phyloP scores from a whole-genome alignment of 2,113 vertebrate genomes.

The Podocnemis expansa region DNA sequence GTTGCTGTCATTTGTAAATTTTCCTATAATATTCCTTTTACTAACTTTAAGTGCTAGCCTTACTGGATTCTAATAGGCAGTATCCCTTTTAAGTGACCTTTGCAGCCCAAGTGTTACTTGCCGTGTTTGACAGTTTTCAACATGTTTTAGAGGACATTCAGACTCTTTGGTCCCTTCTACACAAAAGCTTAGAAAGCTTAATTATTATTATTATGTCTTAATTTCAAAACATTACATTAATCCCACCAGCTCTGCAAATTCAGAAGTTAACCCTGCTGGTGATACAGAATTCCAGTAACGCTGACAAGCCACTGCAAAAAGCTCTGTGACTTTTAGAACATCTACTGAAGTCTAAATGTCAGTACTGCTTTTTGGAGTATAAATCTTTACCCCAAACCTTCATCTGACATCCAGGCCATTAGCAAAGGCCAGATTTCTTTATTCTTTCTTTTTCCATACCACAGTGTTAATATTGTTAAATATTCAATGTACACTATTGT shows the following conservation, averaged over 20 bases:
- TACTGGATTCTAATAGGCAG: conserved; percentile 80
- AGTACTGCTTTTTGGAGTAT: conserved; percentile 1
- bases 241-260: conserved; percentile 31
- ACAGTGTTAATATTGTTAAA: conserved; percentile 79
- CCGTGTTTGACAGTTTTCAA: conserved; percentile 70
- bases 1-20: conserved; percentile 84
- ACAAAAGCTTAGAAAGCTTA: conserved; percentile 42
- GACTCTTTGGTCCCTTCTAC: conserved; percentile 58
- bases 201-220: conserved; percentile 45
- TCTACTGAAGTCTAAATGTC: background rate
- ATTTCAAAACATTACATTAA: conserved; percentile 63
- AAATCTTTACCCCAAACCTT: conserved; percentile 26
- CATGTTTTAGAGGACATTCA: conserved; percentile 63
- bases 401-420: conserved; percentile 37
- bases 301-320: background rate
- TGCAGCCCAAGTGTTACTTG: conserved; percentile 85
- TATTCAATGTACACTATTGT: conserved; percentile 76
- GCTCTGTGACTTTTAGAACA: background rate
- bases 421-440: conserved; percentile 34
- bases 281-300: conserved; percentile 21
- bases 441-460: conserved; percentile 53
- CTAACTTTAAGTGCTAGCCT: conserved; percentile 80
- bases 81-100: conserved; percentile 86
- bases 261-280: background rate
- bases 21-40: conserved; percentile 81